These are phyloP conservation scores for Parelbella ahira DNA, from an alignment of 2,888 invertebrate species.

Conservation along the genomic window DNA sequence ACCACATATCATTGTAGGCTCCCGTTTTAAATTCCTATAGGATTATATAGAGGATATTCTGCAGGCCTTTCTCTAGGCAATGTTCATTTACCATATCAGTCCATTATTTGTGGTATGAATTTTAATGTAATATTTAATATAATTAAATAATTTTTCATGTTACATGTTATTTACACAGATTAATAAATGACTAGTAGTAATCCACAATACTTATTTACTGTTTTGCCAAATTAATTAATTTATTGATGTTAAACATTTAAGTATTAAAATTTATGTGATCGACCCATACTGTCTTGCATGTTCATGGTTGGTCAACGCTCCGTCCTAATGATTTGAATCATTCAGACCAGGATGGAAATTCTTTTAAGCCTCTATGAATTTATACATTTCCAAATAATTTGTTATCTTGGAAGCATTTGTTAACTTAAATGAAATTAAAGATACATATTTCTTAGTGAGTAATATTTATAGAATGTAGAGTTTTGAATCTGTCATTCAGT, in stretches of 20 bases:
- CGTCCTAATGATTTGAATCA: slow-evolving; percentile 3
- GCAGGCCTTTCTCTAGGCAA: no score
- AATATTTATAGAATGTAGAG: slow-evolving; percentile 27
- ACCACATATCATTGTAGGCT: slow-evolving; percentile 28
- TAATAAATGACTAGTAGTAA: neutral
- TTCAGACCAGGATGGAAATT: slow-evolving; percentile 1
- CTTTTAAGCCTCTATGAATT: slow-evolving; percentile 1
- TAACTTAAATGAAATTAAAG: slow-evolving; percentile 1
- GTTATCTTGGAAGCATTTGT: slow-evolving; percentile 4
- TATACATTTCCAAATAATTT: slow-evolving; percentile 8
- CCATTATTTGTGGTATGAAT: slow-evolving; percentile 7
- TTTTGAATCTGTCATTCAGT: slow-evolving; percentile 39
- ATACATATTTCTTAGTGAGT: slow-evolving; percentile 9
- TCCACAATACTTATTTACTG: neutral
- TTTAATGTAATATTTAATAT: no score
- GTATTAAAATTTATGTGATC: no score
- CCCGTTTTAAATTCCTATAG: no score
- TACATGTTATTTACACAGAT: slow-evolving; percentile 1
- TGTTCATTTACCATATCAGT: slow-evolving; percentile 14
- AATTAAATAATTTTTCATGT: no score
- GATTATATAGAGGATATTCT: no score
- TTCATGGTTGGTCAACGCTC: no score
- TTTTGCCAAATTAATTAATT: neutral
- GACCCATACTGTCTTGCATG: no score
- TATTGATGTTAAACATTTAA: neutral